Evolutionary conservation across 2,113 vertebrate species (phyloP), one percentile per base, ranked within the genome.

Genomic region (Halichoerus grypus): DNA sequence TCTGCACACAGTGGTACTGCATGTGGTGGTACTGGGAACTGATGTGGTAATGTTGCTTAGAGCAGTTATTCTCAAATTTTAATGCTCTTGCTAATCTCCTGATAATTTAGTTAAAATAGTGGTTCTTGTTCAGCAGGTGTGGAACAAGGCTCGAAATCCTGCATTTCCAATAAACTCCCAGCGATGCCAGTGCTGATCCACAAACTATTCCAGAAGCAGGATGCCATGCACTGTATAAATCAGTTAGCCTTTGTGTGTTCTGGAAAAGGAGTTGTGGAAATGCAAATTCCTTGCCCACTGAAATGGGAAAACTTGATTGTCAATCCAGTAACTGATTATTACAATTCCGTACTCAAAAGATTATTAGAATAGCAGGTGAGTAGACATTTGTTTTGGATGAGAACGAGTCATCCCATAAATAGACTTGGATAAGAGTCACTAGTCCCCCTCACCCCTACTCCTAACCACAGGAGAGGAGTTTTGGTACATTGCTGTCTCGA

Each of bases 261-360:
- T 57, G 36, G 76, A 28, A 84, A 91, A 94, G n/a, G n/a, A 85
- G 42, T 90, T 87, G 21, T 0, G 0, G 10, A 92, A 92, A 63
- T 65, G 80, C 57, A 90, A 42, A 92, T 72, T 71, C 81, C 71
- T 91, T 72, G 85, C 28, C 88, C 24, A 88, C 49, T 74, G 61
- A 91, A 36, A 72, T 59, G 31, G 49, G 57, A 76, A 84, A 33
- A 26, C 63, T 74, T 95, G 92, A 51, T 49, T 53, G 93, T 72
- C 31, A 65, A 22, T 22, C 65, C 11, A 80, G n/a, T 26, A 65
- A 91, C 42, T 67, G 49, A 86, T 87, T 21, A 55, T 46, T 74
- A 91, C 22, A 81, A 91, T 72, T 94, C 22, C 72, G 14, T 77
- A 86, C 31, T 94, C 61, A 91, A 46, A 86, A 77, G 19, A 49